Conservation (phyloP, 2,797 vertebrate genomes). For the Streptopelia turtur region DNA sequence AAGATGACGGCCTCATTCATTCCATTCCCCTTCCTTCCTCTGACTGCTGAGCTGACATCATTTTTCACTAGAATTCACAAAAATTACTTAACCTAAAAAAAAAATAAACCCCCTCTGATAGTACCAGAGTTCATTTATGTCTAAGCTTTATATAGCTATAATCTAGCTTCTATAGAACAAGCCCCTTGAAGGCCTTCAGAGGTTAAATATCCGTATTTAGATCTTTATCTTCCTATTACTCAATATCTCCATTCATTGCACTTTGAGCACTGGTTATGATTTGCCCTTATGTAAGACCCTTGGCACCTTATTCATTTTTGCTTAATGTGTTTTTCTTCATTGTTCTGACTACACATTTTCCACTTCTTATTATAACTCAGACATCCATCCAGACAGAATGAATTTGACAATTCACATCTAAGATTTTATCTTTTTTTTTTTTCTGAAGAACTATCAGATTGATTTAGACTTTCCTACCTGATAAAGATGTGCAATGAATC, state of each 20-base stretch:
- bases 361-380: conserved; percentile 65
- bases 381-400: conserved; percentile 52
- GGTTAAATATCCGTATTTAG: conserved; percentile 61
- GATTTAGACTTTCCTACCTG: conserved; percentile 17
- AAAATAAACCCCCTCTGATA: neutral
- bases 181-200: conserved; percentile 33
- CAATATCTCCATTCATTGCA: neutral
- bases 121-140: conserved; percentile 34
- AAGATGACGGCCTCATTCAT: neutral
- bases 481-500: conserved; percentile 47
- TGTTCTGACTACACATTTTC: conserved; percentile 55
- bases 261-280: conserved; percentile 59
- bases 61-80: neutral
- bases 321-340: conserved; percentile 59
- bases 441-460: conserved; percentile 21
- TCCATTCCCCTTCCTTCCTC: conserved; percentile 2
- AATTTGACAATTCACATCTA: conserved; percentile 65
- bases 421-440: conserved; percentile 51
- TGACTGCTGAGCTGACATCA: neutral
- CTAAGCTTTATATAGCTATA: conserved; percentile 37
- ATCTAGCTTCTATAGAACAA: conserved; percentile 45
- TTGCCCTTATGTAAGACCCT: conserved; percentile 57
- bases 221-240: conserved; percentile 56
- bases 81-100: neutral
- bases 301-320: conserved; percentile 61